Conservation (phyloP, 1,140 invertebrate genomes). For the Drosophila micromelanica region DNA sequence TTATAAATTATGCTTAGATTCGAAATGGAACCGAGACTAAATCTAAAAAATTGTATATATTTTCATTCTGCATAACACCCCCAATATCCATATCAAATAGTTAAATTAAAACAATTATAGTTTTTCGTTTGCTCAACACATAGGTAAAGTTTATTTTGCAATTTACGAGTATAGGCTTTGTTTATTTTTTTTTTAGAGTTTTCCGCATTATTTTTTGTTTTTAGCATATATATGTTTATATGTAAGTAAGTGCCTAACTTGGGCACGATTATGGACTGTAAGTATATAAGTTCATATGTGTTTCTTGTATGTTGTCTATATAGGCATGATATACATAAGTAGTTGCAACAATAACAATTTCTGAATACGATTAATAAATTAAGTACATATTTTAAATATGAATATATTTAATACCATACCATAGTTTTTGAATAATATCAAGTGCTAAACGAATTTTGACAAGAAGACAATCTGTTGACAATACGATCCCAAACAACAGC, state of each 20-base stretch:
- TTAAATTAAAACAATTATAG: neutral
- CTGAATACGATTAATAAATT: constrained; percentile 15
- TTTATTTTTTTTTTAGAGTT: constrained; percentile 5
- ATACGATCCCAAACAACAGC: constrained; percentile 84
- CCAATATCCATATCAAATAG: neutral
- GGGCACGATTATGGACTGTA: constrained; percentile 11
- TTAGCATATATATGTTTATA: constrained; percentile 6
- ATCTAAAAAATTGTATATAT: no score
- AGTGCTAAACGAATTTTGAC: constrained; percentile 54
- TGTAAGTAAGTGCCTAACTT: constrained; percentile 7
- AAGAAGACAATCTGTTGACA: constrained; percentile 57
- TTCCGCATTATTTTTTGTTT: constrained; percentile 2
- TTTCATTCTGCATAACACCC: no score
- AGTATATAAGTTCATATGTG: constrained; percentile 64
- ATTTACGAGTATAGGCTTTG: constrained; percentile 46
- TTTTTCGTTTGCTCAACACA: constrained; percentile 48
- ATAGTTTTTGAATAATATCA: constrained; percentile 11
- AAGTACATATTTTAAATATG: constrained; percentile 45
- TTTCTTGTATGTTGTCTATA: constrained; percentile 66
- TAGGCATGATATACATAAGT: constrained; percentile 28
- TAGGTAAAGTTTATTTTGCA: constrained; percentile 45
- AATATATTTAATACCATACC: constrained; percentile 15
- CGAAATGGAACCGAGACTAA: no score
- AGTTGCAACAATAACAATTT: constrained; percentile 18
- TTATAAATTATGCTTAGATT: no score